Evolutionary conservation across 2,113 vertebrate genomes (phyloP).

Genomic region (Patagioenas fasciata): DNA sequence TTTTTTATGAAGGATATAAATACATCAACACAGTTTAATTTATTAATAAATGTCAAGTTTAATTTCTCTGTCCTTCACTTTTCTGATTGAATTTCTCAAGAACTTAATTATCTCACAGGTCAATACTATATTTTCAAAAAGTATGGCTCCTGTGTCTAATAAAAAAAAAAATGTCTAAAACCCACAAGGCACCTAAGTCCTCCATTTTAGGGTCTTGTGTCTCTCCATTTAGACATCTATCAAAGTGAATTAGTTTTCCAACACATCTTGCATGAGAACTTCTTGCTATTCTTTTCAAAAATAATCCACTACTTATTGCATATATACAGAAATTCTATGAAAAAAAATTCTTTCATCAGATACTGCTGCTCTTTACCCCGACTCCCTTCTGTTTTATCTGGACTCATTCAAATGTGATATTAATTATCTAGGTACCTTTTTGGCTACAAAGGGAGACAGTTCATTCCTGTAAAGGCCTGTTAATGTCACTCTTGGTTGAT

Average conservation of each 20-base stretch:
- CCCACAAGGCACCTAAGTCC: not conserved
- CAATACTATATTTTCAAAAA: not conserved
- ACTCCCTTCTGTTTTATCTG: not conserved
- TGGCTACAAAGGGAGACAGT: not conserved
- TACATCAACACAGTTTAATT: not conserved
- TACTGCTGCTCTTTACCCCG: not conserved
- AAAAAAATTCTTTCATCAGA: not conserved
- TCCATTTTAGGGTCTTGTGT: not conserved
- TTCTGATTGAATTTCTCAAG: not conserved
- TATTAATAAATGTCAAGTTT: not conserved
- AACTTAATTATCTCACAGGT: not conserved
- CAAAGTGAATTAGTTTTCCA: not conserved
- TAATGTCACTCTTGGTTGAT: slow-evolving; percentile 13
- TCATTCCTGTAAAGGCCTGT: slow-evolving; percentile 20
- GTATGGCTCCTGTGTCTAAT: accelerated
- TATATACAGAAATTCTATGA: not conserved
- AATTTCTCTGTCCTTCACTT: not conserved
- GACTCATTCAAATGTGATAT: not conserved
- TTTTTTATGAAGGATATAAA: not conserved
- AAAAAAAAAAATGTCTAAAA: not conserved
- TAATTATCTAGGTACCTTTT: slow-evolving; percentile 10
- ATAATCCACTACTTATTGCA: not conserved
- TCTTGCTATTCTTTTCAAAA: not conserved
- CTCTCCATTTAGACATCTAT: not conserved
- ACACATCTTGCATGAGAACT: not conserved